phyloP scores from a whole-genome alignment of 1,140 invertebrate species.

The Apis laboriosa region DNA sequence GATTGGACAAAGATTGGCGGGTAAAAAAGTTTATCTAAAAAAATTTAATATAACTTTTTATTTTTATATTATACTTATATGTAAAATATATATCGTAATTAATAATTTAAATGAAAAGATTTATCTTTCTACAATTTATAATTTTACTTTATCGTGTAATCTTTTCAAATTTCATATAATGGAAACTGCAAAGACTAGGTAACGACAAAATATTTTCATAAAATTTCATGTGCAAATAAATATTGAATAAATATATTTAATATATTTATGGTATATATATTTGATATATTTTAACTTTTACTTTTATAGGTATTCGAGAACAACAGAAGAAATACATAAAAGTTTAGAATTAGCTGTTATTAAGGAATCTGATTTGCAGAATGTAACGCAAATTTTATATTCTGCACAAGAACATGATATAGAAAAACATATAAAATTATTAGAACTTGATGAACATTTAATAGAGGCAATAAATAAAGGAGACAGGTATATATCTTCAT shows the following conservation, averaged over 20 bases:
- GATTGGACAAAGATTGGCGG: not conserved
- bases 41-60: not conserved
- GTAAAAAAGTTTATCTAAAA: not conserved
- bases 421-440: slow-evolving; percentile 82
- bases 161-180: not conserved
- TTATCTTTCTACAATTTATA: not conserved
- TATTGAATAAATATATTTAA: too few relatives aligned
- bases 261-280: not conserved
- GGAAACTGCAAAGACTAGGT: slow-evolving; percentile 1
- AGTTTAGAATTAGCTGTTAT: slow-evolving; percentile 86
- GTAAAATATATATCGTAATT: too few relatives aligned
- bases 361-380: slow-evolving; percentile 84
- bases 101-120: not conserved
- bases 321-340: slow-evolving; percentile 81
- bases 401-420: slow-evolving; percentile 79
- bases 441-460: slow-evolving; percentile 86
- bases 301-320: slow-evolving; percentile 15
- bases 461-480: slow-evolving; percentile 83
- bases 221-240: not conserved
- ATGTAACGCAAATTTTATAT: slow-evolving; percentile 85
- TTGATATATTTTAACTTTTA: not conserved
- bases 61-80: not conserved
- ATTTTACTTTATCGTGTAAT: not conserved
- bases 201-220: not conserved
- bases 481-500: slow-evolving; percentile 71